A percentile compares a stretch with the other conserved stretches of the same genome.
Conservation (phyloP, 2,797 vertebrate genomes). For the Hypotaenidia okinawae region DNA sequence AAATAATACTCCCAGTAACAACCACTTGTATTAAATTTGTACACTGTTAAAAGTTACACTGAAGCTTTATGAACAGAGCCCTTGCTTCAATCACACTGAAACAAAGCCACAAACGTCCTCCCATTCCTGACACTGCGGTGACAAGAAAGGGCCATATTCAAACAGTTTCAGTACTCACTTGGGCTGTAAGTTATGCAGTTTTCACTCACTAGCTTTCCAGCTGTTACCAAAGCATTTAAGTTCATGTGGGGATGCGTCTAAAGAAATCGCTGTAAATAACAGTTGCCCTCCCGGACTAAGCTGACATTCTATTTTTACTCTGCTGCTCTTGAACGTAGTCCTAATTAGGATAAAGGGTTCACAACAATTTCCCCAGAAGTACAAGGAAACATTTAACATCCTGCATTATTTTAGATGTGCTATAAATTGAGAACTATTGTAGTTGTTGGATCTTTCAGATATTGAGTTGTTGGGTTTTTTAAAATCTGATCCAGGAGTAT, state of each 20-base stretch:
- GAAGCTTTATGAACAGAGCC: not conserved
- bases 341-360: constrained; percentile 28
- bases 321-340: not conserved
- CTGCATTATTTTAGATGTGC: not conserved
- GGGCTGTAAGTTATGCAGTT: not conserved
- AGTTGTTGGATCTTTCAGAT: not conserved
- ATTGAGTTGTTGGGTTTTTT: too few species aligned
- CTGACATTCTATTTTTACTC: constrained; percentile 41
- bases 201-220: not conserved
- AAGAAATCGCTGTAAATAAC: constrained; percentile 32
- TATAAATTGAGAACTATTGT: not conserved
- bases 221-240: not conserved
- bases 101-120: not conserved
- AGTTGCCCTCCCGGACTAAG: not conserved
- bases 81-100: not conserved
- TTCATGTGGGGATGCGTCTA: not conserved
- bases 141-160: not conserved
- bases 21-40: not conserved
- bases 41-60: not conserved
- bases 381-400: not conserved
- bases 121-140: not conserved
- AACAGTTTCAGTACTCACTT: not conserved
- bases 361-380: not conserved
- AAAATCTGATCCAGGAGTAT: not conserved
- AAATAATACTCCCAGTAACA: not conserved